phyloP scores from a whole-genome alignment of 2,888 invertebrate species.

The Crematogaster levior region DNA sequence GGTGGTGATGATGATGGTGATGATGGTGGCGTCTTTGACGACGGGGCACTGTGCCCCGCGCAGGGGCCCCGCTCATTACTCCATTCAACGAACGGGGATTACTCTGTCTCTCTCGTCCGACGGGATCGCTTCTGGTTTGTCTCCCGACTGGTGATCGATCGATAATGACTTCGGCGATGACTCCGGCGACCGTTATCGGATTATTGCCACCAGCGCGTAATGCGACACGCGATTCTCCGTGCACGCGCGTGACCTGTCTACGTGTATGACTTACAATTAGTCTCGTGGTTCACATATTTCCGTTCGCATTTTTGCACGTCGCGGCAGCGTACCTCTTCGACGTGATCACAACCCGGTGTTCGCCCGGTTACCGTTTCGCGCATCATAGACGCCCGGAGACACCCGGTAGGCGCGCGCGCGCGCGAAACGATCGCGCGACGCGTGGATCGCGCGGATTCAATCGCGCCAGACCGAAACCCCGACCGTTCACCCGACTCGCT shows the following conservation, averaged over 20 bases:
- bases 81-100: conserved; percentile 82
- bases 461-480: conserved; percentile 34
- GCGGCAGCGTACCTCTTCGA: background rate
- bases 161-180: background rate
- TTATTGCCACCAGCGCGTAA: conserved; percentile 4
- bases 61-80: conserved; percentile 85
- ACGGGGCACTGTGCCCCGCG: conserved; percentile 84
- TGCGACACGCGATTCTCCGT: background rate
- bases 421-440: background rate
- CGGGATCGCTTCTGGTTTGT: conserved; percentile 58
- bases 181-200: background rate
- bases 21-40: conserved; percentile 83
- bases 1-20: conserved; percentile 77
- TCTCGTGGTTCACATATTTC: conserved; percentile 5
- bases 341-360: background rate
- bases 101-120: conserved; percentile 72
- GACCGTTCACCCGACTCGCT: conserved; percentile 39
- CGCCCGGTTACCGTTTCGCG: background rate
- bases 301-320: background rate
- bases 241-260: background rate
- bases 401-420: conserved; percentile 30
- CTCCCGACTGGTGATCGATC: conserved; percentile 75
- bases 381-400: conserved; percentile 68
- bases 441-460: conserved; percentile 33
- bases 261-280: background rate